Evolutionary conservation across 2,797 vertebrate species (phyloP).

Genomic region (Hapalemur alaotrensis): DNA sequence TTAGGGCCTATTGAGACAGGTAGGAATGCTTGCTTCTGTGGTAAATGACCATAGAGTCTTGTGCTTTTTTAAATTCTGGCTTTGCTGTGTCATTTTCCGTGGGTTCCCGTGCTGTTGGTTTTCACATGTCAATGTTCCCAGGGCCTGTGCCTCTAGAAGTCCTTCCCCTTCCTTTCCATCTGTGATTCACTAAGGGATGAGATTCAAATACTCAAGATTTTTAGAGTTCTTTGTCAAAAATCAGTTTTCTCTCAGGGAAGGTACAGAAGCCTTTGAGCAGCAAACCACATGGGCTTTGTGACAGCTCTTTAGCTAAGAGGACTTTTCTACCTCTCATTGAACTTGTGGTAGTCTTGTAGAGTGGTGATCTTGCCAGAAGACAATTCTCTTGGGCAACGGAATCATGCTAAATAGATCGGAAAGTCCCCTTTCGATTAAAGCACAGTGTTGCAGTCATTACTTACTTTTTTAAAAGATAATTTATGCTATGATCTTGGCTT

Average conservation of each 20-base stretch:
- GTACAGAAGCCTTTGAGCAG: not conserved
- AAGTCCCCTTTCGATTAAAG: not conserved
- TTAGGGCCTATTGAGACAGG: not conserved
- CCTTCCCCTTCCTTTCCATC: not conserved
- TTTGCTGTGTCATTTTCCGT: not conserved
- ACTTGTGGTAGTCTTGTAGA: not conserved
- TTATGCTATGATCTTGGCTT: not conserved
- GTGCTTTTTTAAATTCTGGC: constrained; percentile 9
- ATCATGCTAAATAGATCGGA: not conserved
- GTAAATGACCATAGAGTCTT: not conserved
- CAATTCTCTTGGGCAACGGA: not conserved
- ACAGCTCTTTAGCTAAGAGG: not conserved
- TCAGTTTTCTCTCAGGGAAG: not conserved
- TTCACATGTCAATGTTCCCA: not conserved
- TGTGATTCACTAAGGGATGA: not conserved
- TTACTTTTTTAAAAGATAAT: constrained; percentile 1
- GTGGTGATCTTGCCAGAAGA: not conserved
- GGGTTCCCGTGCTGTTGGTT: not conserved
- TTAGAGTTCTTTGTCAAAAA: constrained; percentile 1
- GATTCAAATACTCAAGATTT: not conserved
- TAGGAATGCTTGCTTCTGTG: not conserved
- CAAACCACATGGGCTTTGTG: not conserved
- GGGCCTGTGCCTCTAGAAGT: not conserved
- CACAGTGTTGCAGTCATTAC: not conserved
- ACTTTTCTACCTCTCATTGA: not conserved